A percentile compares a stretch with the other conserved stretches of the same genome.
These are phyloP conservation scores for Ptiloglossa arizonensis DNA, from an alignment of 1,140 invertebrate genomes.

Conservation along the genomic window DNA sequence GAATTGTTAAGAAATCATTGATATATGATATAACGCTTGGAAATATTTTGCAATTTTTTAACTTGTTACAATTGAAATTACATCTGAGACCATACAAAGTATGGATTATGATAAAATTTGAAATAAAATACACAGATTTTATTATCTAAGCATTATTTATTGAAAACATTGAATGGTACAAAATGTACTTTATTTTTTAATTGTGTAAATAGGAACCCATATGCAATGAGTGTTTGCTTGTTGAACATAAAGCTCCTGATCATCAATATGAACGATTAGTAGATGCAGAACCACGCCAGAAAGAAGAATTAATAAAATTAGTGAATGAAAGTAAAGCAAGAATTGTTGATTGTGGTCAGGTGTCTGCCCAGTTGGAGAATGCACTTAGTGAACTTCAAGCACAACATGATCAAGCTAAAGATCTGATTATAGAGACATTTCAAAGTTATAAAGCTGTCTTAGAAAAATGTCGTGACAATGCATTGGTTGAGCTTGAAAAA, in stretches of 20 bases:
- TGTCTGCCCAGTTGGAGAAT: constrained; percentile 87
- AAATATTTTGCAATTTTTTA: neutral
- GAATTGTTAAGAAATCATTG: neutral
- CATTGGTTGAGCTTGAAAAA: constrained; percentile 89
- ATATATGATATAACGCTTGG: neutral
- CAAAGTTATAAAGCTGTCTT: constrained; percentile 91
- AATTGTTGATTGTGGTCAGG: constrained; percentile 88
- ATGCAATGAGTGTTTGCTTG: constrained; percentile 91
- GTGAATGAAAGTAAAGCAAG: constrained; percentile 88
- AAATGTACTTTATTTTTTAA: constrained; percentile 35
- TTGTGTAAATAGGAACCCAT: constrained; percentile 83
- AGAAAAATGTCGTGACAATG: constrained; percentile 89
- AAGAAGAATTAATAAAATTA: constrained; percentile 88
- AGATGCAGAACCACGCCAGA: constrained; percentile 88
- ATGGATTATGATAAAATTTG: constrained; percentile 19
- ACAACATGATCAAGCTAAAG: constrained; percentile 93
- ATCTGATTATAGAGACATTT: constrained; percentile 92
- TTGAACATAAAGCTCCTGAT: constrained; percentile 89
- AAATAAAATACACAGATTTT: neutral
- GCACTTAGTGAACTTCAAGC: constrained; percentile 92
- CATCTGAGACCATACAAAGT: constrained; percentile 3
- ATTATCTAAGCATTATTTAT: neutral
- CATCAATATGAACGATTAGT: constrained; percentile 90
- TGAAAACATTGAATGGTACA: neutral
- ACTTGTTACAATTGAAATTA: neutral